Base-by-base conservation (phyloP, 64 coral and sea anemone genomes). In the Astreopora myriophthalma region DNA sequence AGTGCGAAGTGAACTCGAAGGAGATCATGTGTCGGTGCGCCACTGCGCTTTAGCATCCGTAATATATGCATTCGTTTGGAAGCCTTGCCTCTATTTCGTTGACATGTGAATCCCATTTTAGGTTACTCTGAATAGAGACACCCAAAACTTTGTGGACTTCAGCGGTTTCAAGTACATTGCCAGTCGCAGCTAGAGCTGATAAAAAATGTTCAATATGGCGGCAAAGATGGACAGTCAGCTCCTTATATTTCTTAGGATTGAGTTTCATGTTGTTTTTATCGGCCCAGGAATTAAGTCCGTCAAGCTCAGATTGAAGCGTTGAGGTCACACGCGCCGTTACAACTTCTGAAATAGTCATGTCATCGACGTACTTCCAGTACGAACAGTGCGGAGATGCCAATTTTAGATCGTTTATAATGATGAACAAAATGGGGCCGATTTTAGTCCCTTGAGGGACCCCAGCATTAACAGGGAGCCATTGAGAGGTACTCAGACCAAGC, bases 381-480 rank as follows among this genome's bases (percentile, higher is more conserved):
- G 22, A 36, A 19, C 8, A 83, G 12, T 27, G 2, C 34, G 42
- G 64, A 17, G 71, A 67, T 8, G 24, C 20, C 8, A 27, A 55
- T 1, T 35, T 35, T 0, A 92, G 32, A 42, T 86, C 90, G 19
- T 77, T 92, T 7, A 77, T 92, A 5, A 92, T 29, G 0, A 68
- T 11, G 23, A 92, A 92, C 3, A 92, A 69, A 31, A 92, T 86
- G 9, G 80, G 91, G 27, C 73, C 91, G 4, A 86, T n/a, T 57
- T 77, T 86, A 5, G 90, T 92, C 23, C 88, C 39, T 80, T 73
- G 10, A 34, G 75, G 16, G 58, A 14, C 40, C 5, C 40, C 40
- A 10, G 40, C 40, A 44, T 10, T 6, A 8, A 44, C 40, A 8
- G 40, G 40, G 2, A 49, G 55, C 52, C 79, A 84, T 1, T 14